A percentile compares a stretch with the other conserved stretches of the same genome.
These are phyloP conservation scores for Leucania comma DNA, from an alignment of 2,888 invertebrate genomes.

Conservation along the genomic window DNA sequence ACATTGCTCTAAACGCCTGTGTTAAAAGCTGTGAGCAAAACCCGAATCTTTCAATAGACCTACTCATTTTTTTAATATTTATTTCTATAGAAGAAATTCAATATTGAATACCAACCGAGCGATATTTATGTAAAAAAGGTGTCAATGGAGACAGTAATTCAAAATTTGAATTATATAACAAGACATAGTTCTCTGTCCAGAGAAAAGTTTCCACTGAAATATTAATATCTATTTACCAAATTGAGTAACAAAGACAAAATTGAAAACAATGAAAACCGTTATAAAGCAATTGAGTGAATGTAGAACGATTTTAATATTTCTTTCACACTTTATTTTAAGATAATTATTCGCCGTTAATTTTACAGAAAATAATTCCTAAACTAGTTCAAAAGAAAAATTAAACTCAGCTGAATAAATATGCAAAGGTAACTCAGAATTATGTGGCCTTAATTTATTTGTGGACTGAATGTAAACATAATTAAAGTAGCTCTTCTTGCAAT, in stretches of 20 bases:
- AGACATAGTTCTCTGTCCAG: background rate
- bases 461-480: too few relatives aligned
- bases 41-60: background rate
- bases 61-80: background rate
- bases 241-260: constrained; percentile 8
- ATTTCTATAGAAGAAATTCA: background rate
- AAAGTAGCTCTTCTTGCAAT: too few relatives aligned
- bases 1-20: too few relatives aligned
- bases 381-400: too few relatives aligned
- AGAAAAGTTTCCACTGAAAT: background rate
- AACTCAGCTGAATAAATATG: background rate
- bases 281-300: constrained; percentile 1
- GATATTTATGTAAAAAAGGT: background rate
- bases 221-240: background rate
- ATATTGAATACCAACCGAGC: background rate
- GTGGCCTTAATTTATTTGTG: background rate
- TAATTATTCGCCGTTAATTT: background rate
- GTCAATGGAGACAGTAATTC: background rate
- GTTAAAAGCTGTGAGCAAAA: too few relatives aligned
- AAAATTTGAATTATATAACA: background rate
- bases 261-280: background rate
- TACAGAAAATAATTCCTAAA: too few relatives aligned
- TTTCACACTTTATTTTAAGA: background rate
- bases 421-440: background rate
- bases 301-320: background rate